A percentile compares a stretch with the other conserved stretches of the same genome.
These are phyloP conservation scores for Ooceraea biroi DNA, from an alignment of 1,140 invertebrate genomes.

Conservation along the genomic window DNA sequence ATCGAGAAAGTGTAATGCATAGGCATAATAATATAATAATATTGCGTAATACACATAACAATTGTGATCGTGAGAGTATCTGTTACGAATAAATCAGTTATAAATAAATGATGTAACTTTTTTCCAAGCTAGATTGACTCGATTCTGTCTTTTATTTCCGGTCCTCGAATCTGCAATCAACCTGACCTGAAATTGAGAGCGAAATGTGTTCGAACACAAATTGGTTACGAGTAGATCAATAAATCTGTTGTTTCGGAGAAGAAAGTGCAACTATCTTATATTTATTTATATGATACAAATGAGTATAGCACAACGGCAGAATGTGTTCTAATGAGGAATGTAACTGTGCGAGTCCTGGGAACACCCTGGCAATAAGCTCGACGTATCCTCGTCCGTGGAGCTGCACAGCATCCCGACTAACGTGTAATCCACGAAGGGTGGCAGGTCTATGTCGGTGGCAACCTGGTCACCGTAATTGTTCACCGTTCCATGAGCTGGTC, in stretches of 20 bases:
- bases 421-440: conserved; percentile 84
- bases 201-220: background rate
- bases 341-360: conserved; percentile 78
- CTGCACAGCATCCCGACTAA: conserved; percentile 84
- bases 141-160: conserved; percentile 33
- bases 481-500: conserved; percentile 33
- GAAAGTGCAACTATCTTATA: conserved; percentile 60
- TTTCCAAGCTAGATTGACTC: conserved; percentile 66
- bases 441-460: conserved; percentile 80
- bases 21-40: conserved; percentile 68
- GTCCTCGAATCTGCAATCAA: background rate
- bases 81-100: conserved; percentile 79
- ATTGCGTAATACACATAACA: conserved; percentile 77
- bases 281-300: conserved; percentile 74
- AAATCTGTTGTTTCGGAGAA: background rate
- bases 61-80: conserved; percentile 81
- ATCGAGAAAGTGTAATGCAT: conserved; percentile 76
- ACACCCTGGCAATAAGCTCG: conserved; percentile 66
- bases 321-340: conserved; percentile 80
- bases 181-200: background rate
- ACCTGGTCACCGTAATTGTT: conserved; percentile 72
- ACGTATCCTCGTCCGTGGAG: conserved; percentile 77
- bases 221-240: conserved; percentile 8
- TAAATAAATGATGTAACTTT: conserved; percentile 79
- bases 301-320: conserved; percentile 33